Conservation (phyloP, 2,888 invertebrate species). For the Eilema depressum region DNA sequence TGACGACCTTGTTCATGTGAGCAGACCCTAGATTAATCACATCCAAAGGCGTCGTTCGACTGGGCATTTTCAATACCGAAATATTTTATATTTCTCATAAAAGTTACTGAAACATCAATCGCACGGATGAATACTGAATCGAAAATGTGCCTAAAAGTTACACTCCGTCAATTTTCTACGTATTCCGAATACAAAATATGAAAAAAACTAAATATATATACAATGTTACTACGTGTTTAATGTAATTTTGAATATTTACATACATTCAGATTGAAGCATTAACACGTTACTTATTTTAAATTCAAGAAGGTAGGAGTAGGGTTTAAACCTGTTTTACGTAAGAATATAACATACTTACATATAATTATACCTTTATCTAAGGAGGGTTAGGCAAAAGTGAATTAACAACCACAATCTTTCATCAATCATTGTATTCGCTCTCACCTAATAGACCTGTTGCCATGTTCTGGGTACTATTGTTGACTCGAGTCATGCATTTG, state of each 20-base stretch:
- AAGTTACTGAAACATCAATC: conserved; percentile 45
- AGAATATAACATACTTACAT: too few species aligned
- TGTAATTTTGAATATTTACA: background rate
- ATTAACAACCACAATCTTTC: too few species aligned
- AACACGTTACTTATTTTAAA: too few species aligned
- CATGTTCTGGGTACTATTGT: too few species aligned
- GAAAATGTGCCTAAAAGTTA: conserved; percentile 50
- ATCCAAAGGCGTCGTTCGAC: conserved; percentile 20
- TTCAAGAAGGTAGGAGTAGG: too few species aligned
- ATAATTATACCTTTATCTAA: too few species aligned
- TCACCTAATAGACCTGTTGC: too few species aligned
- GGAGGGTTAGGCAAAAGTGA: too few species aligned
- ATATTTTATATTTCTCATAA: conserved; percentile 30
- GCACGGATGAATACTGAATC: conserved; percentile 26
- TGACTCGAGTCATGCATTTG: too few species aligned
- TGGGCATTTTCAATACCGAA: conserved; percentile 27
- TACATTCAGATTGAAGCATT: background rate
- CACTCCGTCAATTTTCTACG: conserved; percentile 53
- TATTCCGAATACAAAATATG: conserved; percentile 56
- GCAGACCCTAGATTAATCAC: conserved; percentile 30
- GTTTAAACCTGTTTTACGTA: too few species aligned
- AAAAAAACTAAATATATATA: background rate
- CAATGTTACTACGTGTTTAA: background rate
- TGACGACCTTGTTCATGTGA: background rate
- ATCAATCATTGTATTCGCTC: too few species aligned